phyloP scores from a whole-genome alignment of 30 jellyfish, hydroid and myxozoan species.

The Mastigias papua region DNA sequence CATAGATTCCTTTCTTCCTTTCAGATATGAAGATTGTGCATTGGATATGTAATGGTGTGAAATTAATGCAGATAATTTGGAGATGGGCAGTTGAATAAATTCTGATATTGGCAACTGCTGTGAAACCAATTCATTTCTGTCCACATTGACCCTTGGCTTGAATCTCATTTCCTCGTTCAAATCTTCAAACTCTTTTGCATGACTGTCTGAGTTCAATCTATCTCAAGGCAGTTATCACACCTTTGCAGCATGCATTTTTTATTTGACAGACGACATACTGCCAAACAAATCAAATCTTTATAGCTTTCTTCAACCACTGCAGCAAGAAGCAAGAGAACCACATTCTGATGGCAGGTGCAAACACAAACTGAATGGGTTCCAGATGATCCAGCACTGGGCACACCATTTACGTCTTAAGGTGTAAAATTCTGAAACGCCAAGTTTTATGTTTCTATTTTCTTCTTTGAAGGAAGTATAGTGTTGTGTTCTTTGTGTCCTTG shows the following conservation, averaged over 20 bases:
- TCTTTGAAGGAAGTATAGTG: too few relatives aligned
- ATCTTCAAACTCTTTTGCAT: neutral
- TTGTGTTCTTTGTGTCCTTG: too few relatives aligned
- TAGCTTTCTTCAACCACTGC: too few relatives aligned
- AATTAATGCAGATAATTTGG: neutral
- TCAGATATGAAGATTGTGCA: neutral
- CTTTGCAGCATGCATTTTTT: neutral
- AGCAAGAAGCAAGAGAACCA: too few relatives aligned
- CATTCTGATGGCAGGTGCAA: too few relatives aligned
- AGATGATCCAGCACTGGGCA: too few relatives aligned
- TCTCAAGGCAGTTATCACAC: neutral
- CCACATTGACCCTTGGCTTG: neutral
- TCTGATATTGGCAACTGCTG: neutral
- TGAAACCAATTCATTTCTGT: neutral
- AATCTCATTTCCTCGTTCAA: neutral
- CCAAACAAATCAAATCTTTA: too few relatives aligned
- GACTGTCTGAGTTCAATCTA: neutral
- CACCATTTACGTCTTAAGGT: too few relatives aligned
- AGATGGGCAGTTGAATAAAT: neutral
- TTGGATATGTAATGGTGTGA: neutral
- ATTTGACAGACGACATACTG: too few relatives aligned
- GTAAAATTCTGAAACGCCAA: too few relatives aligned
- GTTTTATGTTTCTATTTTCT: too few relatives aligned
- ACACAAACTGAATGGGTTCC: too few relatives aligned
- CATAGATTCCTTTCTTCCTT: neutral